phyloP scores from a whole-genome alignment of 2,888 invertebrate genomes.

The Falcaria lacertinaria region DNA sequence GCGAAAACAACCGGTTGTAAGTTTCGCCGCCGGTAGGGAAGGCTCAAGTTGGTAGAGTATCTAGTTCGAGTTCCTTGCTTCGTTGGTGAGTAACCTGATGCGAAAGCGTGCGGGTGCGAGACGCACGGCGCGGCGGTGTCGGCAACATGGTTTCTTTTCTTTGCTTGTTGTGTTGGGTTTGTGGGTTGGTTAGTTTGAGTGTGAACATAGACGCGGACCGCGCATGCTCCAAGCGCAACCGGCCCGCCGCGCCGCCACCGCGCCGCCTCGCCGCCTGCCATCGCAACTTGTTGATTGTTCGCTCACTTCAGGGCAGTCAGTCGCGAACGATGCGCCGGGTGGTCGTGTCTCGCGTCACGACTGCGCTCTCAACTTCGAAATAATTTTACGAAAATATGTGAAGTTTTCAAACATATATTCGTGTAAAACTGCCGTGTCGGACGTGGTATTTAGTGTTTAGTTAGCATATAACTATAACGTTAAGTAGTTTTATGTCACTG shows the following conservation, averaged over 20 bases:
- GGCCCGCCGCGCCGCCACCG: conserved; percentile 61
- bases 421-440: conserved; percentile 50
- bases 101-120: neutral
- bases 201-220: conserved; percentile 63
- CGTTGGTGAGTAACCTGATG: neutral
- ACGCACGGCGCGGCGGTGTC: conserved; percentile 5
- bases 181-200: conserved; percentile 40
- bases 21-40: neutral
- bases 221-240: conserved; percentile 67
- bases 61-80: too few species aligned
- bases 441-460: conserved; percentile 50
- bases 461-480: conserved; percentile 43
- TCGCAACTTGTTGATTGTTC: conserved; percentile 77
- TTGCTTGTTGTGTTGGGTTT: too few species aligned
- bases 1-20: conserved; percentile 69
- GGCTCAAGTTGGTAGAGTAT: neutral
- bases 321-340: conserved; percentile 69
- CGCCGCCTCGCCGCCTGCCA: conserved; percentile 58
- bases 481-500: conserved; percentile 71
- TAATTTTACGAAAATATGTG: conserved; percentile 74
- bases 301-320: conserved; percentile 71
- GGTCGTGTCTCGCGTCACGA: conserved; percentile 57
- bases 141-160: neutral
- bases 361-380: conserved; percentile 69
- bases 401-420: conserved; percentile 65